These are phyloP conservation scores for Phylloscopus trochiloides DNA, from an alignment of 2,113 vertebrate genomes.

Conservation along the genomic window DNA sequence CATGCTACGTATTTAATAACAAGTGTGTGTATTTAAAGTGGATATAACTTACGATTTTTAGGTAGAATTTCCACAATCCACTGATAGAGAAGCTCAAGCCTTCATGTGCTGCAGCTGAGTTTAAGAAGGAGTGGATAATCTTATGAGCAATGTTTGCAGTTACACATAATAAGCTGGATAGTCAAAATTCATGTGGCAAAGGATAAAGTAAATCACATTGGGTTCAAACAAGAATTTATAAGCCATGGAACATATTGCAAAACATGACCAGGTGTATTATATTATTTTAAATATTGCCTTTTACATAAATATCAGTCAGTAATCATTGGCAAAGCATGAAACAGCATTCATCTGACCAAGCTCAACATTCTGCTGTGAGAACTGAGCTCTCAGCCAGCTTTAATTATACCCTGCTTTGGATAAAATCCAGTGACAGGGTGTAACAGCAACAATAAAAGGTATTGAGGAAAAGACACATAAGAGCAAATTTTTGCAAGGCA, in stretches of 20 bases:
- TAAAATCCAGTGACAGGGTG: not conserved
- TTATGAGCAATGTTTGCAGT: not conserved
- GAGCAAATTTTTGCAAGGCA: not conserved
- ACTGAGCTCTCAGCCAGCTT: not conserved
- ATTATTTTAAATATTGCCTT: not conserved
- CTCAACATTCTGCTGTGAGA: not conserved
- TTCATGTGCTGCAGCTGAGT: not conserved
- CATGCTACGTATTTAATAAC: not conserved
- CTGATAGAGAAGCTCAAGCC: not conserved
- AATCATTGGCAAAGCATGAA: not conserved
- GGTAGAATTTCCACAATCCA: not conserved
- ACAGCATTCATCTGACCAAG: not conserved
- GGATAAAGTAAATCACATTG: not conserved
- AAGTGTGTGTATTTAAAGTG: not conserved
- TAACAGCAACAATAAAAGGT: not conserved
- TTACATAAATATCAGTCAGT: not conserved
- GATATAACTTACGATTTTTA: not conserved
- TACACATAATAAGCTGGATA: not conserved
- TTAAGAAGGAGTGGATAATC: not conserved
- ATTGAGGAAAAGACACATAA: not conserved
- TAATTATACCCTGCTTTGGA: not conserved
- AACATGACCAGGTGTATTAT: not conserved
- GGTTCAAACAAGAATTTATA: not conserved
- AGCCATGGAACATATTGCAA: not conserved
- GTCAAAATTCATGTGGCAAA: not conserved